A percentile compares a stretch with the other conserved stretches of the same genome.
Conservation (phyloP, 2,888 invertebrate species). For the Ypsolopha scabrella region DNA sequence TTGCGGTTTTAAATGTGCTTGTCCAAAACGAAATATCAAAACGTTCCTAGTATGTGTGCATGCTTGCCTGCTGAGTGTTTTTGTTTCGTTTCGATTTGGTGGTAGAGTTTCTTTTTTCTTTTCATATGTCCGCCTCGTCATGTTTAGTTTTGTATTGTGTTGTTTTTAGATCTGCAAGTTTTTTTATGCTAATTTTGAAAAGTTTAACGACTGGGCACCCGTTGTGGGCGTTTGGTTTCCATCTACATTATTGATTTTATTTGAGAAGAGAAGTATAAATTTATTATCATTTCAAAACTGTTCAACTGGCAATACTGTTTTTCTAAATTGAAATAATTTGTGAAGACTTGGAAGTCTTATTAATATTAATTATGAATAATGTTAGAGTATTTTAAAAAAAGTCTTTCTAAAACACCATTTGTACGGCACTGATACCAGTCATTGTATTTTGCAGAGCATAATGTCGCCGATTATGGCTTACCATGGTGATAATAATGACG, state of each 20-base stretch:
- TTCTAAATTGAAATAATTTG: too few relatives aligned
- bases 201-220: neutral
- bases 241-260: neutral
- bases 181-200: neutral
- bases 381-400: too few relatives aligned
- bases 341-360: too few relatives aligned
- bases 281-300: neutral
- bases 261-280: neutral
- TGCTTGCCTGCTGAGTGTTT: conserved; percentile 55
- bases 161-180: conserved; percentile 7
- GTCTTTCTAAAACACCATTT: too few relatives aligned
- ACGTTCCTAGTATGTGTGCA: conserved; percentile 56
- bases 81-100: conserved; percentile 26
- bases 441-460: too few relatives aligned
- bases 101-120: conserved; percentile 20
- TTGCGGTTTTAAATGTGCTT: conserved; percentile 27
- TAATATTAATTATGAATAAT: too few relatives aligned
- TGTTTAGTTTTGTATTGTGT: conserved; percentile 3
- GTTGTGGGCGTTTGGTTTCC: neutral
- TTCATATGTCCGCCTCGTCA: conserved; percentile 11
- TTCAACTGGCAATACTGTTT: neutral
- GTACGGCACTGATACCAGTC: too few relatives aligned
- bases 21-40: conserved; percentile 19
- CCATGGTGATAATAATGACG: too few relatives aligned
- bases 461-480: too few relatives aligned